Evolutionary conservation across 2,888 invertebrate species (phyloP), one percentile per base, ranked within the genome.

Genomic region (Drosophila hamatofila): DNA sequence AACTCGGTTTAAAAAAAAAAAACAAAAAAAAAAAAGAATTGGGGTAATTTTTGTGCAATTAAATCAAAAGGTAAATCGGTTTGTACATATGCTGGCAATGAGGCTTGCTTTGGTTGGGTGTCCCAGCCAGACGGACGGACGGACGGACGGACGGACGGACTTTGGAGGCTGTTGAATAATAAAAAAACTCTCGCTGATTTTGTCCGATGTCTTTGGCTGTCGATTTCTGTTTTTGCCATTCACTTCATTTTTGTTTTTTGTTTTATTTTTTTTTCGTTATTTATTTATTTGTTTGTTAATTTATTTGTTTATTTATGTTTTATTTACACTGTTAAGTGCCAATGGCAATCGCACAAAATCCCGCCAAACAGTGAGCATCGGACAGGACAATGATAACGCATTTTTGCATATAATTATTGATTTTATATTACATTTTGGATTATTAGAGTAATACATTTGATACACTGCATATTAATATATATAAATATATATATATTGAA

Each of bases 291-390:
- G 14, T 48, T 73, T 71, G 52, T 78, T 87, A n/a, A 37, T 48
- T 74, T 75, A 63, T 74, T 81, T 70, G 62, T 72, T 87, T 78
- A 71, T 72, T 72, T 81, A 54, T 64, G 49, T 78, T 73, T 69
- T 90, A 77, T 84, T 84, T 80, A 82, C 81, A 70, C 69, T 67
- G 70, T 69, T 82, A 69, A 90, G 84, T 79, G 72, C 71, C 83
- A 89, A 66, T 63, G 55, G 67, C 88, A 88, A 70, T 61, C 65
- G 48, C 56, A 54, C 63, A 37, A 27, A 42, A 30, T 39, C 21
- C 39, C 25, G 25, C 25, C 72, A 65, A 65, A 41, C 48, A 41
- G 60, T 23, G 42, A 27, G 2, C 59, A 68, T 59, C 60, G 61
- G 41, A 55, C 82, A 56, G 70, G 52, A 67, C 86, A 60, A 89